Percentiles rank a stretch among this genome's conserved stretches.
Conservation (phyloP, 2,888 invertebrate species). For the Amphipoea lucens region DNA sequence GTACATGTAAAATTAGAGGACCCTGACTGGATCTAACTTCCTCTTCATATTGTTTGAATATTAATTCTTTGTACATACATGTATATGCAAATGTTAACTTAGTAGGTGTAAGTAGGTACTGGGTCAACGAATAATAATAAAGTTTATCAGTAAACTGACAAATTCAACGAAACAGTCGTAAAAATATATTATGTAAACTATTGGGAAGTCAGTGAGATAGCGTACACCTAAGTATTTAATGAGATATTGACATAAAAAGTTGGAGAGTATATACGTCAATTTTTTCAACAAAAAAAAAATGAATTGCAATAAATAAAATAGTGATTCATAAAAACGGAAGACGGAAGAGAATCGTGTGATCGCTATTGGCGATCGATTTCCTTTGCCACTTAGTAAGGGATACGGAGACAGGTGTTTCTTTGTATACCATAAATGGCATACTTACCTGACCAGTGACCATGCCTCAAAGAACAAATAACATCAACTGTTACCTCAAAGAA, state of each 20-base stretch:
- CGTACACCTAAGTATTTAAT: not conserved
- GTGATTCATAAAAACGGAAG: slow-evolving; percentile 33
- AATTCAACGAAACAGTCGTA: not conserved
- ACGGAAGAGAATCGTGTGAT: slow-evolving; percentile 45
- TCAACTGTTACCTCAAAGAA: slow-evolving; percentile 17
- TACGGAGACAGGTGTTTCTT: slow-evolving; percentile 50
- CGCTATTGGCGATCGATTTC: slow-evolving; percentile 39
- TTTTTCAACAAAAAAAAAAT: not conserved
- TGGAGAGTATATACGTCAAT: not conserved
- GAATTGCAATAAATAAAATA: not conserved
- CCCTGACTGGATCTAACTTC: slow-evolving; percentile 23
- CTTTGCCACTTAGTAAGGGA: slow-evolving; percentile 42
- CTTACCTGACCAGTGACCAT: slow-evolving; percentile 2
- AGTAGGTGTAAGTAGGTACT: not conserved
- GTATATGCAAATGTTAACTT: slow-evolving; percentile 39
- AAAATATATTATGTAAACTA: not conserved
- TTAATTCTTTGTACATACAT: slow-evolving; percentile 6
- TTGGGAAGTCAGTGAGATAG: not conserved
- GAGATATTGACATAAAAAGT: not conserved
- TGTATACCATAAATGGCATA: slow-evolving; percentile 40
- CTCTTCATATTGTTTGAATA: slow-evolving; percentile 29
- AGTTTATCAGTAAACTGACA: slow-evolving; percentile 12
- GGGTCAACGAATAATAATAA: slow-evolving; percentile 1
- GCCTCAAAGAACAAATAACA: slow-evolving; percentile 22
- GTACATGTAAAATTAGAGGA: slow-evolving; percentile 1